Evolutionary conservation across 2,797 vertebrate species (phyloP).

Genomic region (Typhlichthys subterraneus): DNA sequence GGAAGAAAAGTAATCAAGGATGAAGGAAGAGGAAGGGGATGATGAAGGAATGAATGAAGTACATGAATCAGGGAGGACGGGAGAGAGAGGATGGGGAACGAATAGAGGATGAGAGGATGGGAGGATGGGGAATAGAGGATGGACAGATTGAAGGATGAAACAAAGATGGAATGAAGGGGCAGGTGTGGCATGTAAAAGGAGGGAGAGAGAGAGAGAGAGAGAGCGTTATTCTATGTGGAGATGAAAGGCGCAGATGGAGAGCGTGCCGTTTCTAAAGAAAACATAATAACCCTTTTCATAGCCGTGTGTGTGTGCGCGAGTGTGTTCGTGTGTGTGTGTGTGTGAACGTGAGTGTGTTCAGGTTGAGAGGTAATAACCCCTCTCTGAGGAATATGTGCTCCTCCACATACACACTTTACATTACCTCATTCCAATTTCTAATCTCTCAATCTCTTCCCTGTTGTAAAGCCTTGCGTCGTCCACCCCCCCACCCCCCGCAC

Average conservation of each 20-base stretch:
- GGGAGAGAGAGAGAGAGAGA: conserved; percentile 31
- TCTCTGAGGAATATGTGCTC: conserved; percentile 54
- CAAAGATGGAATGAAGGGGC: conserved; percentile 9
- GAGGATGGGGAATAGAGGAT: background rate
- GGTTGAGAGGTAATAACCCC: conserved; percentile 75
- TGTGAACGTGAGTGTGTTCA: conserved; percentile 11
- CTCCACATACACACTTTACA: conserved; percentile 30
- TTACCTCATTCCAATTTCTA: conserved; percentile 31
- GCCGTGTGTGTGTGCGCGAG: conserved; percentile 24
- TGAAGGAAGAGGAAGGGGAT: conserved; percentile 10
- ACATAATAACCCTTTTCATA: conserved; percentile 78
- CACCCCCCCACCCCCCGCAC: background rate
- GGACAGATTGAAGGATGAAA: conserved; percentile 12
- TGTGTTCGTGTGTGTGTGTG: conserved; percentile 31
- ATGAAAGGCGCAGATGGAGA: conserved; percentile 67
- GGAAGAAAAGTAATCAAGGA: too few species aligned
- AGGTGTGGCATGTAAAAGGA: conserved; percentile 7
- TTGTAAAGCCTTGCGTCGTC: background rate
- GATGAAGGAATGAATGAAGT: background rate
- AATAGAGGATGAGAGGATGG: background rate
- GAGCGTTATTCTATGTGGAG: conserved; percentile 72
- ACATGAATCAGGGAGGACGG: background rate
- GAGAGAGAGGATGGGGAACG: background rate
- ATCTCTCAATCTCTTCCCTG: conserved; percentile 43
- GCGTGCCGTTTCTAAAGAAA: conserved; percentile 72